Percentiles rank a stretch among this genome's conserved stretches.
These are phyloP conservation scores for Melanotus villosus DNA, from an alignment of 2,888 invertebrate genomes.

Conservation along the genomic window DNA sequence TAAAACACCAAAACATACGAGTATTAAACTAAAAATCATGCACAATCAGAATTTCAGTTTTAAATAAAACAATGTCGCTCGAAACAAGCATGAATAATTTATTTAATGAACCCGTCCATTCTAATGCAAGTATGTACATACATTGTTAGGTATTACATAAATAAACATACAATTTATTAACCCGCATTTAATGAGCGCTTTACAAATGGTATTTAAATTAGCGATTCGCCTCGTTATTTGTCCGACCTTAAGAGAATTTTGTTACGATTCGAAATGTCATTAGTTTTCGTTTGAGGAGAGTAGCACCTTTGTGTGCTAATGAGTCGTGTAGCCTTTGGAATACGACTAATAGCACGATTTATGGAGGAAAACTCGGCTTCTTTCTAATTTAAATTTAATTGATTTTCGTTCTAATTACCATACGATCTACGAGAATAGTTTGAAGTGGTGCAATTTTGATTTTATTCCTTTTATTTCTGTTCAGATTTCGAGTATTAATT, in stretches of 20 bases:
- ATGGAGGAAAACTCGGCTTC: not conserved
- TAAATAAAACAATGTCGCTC: too few species aligned
- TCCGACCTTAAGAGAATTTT: not conserved
- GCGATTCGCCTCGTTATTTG: not conserved
- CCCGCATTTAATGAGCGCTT: not conserved
- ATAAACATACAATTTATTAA: not conserved
- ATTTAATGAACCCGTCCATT: too few species aligned
- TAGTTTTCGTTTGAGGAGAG: not conserved
- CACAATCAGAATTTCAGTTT: too few species aligned
- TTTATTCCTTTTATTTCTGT: not conserved
- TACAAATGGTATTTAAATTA: not conserved
- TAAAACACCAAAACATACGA: too few species aligned
- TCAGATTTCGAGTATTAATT: too few species aligned
- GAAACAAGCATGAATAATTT: not conserved
- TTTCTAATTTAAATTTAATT: slow-evolving; percentile 4
- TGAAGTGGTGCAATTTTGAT: not conserved
- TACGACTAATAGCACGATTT: not conserved
- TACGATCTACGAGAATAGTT: not conserved
- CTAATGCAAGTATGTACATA: not conserved
- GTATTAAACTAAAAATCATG: too few species aligned
- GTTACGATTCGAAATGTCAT: not conserved
- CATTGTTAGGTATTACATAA: not conserved
- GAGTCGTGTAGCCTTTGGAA: not conserved
- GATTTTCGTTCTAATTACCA: not conserved
- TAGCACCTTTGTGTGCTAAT: slow-evolving; percentile 2